Base-by-base conservation (phyloP, 2,113 vertebrate species). In the Periophthalmodon schlosseri region DNA sequence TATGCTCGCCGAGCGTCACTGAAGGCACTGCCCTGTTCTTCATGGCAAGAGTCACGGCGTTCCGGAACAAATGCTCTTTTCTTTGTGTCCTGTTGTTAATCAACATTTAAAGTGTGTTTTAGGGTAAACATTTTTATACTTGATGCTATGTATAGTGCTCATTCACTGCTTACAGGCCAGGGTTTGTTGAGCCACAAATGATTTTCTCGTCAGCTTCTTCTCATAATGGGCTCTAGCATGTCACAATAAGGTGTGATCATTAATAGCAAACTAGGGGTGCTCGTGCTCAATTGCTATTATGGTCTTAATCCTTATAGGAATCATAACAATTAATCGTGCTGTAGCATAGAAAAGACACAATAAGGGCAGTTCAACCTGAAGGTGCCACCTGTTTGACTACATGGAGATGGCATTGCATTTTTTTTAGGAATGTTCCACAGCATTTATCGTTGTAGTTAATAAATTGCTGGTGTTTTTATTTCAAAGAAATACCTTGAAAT, bases 21-120 rank as follows among this genome's bases (percentile, higher is more conserved):
- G 39, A 21, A 33, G 44, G 49, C 44, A 11, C 54, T 63, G 49
- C 39, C 36, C 46, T 44, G 24, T 34, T 52, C 16, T 72, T 21
- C 69, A 68, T 33, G 61, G 73, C 67, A 47, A 73, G 66, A 72
- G 76, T 71, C 83, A 72, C 49, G 28, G 6, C 44, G 64, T n/a
- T 47, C 56, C 52, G 56, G 50, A 69, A 61, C 44, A 72, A 69
- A 68, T 21, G 14, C 18, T n/a, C 16, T n/a, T 65, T n/a, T 39
- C 60, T 63, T 36, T 65, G 63, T 39, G 8, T 44, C 39, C 18
- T n/a, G 34, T n/a, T 63, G 16, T 16, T 7, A 63, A 16, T n/a
- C 33, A 0, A 20, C 10, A 20, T 65, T n/a, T 39, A n/a, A 39
- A 18, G 9, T 20, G 9, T 36, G 5, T 36, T n/a, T 39, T 21